Evolutionary conservation across 2,797 vertebrate genomes (phyloP), one percentile per base, ranked within the genome.

Genomic region (Alauda arvensis): DNA sequence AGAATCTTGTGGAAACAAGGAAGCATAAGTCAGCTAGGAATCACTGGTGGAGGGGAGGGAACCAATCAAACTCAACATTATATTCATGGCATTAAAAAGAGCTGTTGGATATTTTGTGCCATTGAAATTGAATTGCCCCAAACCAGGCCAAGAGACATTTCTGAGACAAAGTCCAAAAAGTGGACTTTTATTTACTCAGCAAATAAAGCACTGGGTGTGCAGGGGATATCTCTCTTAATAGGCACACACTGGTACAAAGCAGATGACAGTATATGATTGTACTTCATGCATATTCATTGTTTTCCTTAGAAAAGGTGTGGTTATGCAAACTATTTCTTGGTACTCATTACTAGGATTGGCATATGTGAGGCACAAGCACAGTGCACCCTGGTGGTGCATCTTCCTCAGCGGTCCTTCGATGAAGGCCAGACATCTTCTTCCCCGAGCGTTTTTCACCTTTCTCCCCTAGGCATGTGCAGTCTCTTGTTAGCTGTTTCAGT

Each of bases 141-240:
- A 52, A 62, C 21, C 1, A 2, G 55, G 21, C 21, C 33, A 31
- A 59, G 43, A 59, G 21, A 46, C 12, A 19, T 39, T 57, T 25
- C 53, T 0, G 0, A 46, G 53, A 48, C 28, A 6, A 39, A 39
- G 33, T 48, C 28, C 33, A 39, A 59, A 28, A 25, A 59, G 21
- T 2, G 8, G 5, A 5, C 16, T 25, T 59, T 56, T 15, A 12
- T 57, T 61, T 75, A 52, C 51, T 52, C 31, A 28, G 29, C 1
- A 1, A 37, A 37, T 37, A 37, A 37, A 37, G 37, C 2, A 1
- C 34, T 0, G 1, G 15, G 11, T 26, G 18, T 0, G 3, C 1
- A 0, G 5, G 18, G 14, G 7, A 28, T 40, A 18, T 23, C 9
- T 51, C 29, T 40, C 46, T 14, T 7, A 11, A 42, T 9, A 51